These are phyloP conservation scores for Napeogenes inachia DNA, from an alignment of 2,888 invertebrate genomes.

Conservation along the genomic window DNA sequence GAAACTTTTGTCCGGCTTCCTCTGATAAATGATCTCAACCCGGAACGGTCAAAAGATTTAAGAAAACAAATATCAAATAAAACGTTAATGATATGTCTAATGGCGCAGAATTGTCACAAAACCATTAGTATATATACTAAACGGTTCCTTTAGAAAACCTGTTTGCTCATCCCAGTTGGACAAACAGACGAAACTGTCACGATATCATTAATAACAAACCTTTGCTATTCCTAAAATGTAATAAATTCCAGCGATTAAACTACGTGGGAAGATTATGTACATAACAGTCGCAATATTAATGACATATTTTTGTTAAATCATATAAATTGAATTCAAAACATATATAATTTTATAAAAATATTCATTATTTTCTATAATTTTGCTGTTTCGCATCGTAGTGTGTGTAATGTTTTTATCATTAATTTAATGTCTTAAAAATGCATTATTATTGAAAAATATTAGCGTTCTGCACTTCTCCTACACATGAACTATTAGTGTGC, in stretches of 20 bases:
- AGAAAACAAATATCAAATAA: constrained; percentile 65
- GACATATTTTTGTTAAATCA: no score
- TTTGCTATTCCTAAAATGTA: constrained; percentile 46
- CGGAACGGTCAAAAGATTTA: constrained; percentile 48
- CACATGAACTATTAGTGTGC: no score
- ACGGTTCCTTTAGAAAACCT: constrained; percentile 56
- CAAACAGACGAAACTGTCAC: constrained; percentile 55
- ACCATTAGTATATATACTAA: constrained; percentile 56
- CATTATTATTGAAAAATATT: no score
- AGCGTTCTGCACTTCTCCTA: no score
- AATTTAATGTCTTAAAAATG: no score
- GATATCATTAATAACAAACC: constrained; percentile 64
- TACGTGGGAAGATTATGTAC: constrained; percentile 13
- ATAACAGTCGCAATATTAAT: not conserved
- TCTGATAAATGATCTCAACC: constrained; percentile 68
- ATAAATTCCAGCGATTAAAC: constrained; percentile 16
- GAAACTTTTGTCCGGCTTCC: constrained; percentile 62
- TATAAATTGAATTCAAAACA: no score
- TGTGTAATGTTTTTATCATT: no score
- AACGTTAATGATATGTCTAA: constrained; percentile 68
- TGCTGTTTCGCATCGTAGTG: no score
- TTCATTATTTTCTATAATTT: no score
- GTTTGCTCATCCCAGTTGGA: constrained; percentile 61
- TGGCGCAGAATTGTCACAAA: constrained; percentile 60
- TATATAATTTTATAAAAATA: no score